These are phyloP conservation scores for Ochotona princeps DNA, from an alignment of 2,113 vertebrate species.

Conservation along the genomic window DNA sequence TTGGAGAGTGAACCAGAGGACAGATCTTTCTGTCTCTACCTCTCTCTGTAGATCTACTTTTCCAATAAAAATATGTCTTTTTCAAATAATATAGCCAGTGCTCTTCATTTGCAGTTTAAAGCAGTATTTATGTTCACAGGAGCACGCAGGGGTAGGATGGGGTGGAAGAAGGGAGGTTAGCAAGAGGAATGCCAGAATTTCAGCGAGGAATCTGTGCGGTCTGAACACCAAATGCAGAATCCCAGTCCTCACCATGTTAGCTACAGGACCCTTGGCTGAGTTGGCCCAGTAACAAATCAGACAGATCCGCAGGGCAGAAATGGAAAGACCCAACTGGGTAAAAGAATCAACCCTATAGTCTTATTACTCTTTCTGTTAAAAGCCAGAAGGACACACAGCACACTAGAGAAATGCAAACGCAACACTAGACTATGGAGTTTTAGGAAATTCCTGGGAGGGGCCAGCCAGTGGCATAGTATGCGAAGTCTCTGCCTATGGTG, in stretches of 20 bases:
- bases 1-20: too few species aligned
- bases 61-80: too few species aligned
- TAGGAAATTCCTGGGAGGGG: not conserved
- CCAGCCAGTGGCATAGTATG: too few species aligned
- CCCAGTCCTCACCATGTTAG: not conserved
- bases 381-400: not conserved
- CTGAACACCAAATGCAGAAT: conserved; percentile 7
- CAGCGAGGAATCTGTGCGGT: not conserved
- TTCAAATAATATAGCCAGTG: not conserved
- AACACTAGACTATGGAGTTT: not conserved
- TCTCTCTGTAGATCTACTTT: too few species aligned
- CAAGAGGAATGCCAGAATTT: not conserved
- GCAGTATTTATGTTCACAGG: not conserved
- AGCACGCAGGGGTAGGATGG: not conserved
- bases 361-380: conserved; percentile 16
- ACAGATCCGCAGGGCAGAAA: not conserved
- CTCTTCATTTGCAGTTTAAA: not conserved
- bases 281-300: not conserved
- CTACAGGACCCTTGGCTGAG: not conserved
- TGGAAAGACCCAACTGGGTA: not conserved
- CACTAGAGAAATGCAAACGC: too few species aligned
- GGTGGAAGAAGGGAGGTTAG: not conserved
- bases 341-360: not conserved
- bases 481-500: too few species aligned
- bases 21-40: too few species aligned